Percentiles rank a stretch among this genome's conserved stretches.
phyloP scores from a whole-genome alignment of 2,888 invertebrate species.

The Epirrhoe alternata region DNA sequence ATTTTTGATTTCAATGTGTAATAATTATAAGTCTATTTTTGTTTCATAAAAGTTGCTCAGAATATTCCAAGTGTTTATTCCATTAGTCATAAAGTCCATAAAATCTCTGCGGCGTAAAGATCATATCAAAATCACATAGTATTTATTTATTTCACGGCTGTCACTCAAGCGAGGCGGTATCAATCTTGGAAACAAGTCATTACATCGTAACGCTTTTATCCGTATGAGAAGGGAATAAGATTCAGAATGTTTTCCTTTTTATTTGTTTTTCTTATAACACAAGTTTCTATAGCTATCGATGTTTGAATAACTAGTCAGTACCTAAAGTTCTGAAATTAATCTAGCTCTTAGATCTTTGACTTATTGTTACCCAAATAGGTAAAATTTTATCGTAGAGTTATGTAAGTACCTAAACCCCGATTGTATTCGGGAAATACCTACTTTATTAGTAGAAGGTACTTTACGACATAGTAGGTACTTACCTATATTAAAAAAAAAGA shows the following conservation, averaged over 20 bases:
- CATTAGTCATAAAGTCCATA: conserved; percentile 38
- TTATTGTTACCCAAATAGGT: too few relatives aligned
- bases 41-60: background rate
- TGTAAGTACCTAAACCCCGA: too few relatives aligned
- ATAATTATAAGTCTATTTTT: background rate
- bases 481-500: too few relatives aligned
- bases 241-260: conserved; percentile 12
- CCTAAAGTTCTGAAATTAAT: too few relatives aligned
- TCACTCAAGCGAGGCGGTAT: conserved; percentile 60
- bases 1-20: background rate
- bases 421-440: too few relatives aligned
- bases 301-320: too few relatives aligned
- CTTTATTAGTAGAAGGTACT: too few relatives aligned
- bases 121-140: conserved; percentile 48
- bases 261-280: background rate
- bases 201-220: conserved; percentile 32
- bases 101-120: conserved; percentile 37
- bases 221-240: conserved; percentile 26
- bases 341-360: too few relatives aligned
- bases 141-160: conserved; percentile 71
- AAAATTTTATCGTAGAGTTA: too few relatives aligned
- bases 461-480: too few relatives aligned
- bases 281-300: background rate
- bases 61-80: conserved; percentile 20
- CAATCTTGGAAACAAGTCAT: conserved; percentile 51